Evolutionary conservation across 2,797 vertebrate species (phyloP), one percentile per base, ranked within the genome.

Genomic region (Glossophaga mutica): DNA sequence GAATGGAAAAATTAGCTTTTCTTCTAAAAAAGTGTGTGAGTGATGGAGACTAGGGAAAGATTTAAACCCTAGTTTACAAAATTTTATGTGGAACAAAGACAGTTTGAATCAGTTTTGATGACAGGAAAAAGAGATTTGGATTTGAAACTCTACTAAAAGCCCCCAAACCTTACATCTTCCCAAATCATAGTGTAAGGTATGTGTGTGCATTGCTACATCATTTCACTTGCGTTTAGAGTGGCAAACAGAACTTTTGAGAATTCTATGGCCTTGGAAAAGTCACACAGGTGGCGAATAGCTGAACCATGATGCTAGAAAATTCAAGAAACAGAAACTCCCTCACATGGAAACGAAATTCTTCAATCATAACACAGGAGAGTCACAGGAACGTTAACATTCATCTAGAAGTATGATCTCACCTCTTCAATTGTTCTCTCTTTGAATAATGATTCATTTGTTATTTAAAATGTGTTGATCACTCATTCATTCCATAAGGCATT

Each of bases 1-100:
- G 46, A 68, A n/a, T 68, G 55, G 62, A 93, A 94, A 84, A 73
- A 70, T 39, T 67, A 70, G 8, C 48, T n/a, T 59, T 52, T 22
- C 71, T 78, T 67, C 19, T 74, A 55, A 83, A 59, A 39, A 87
- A 39, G 15, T 86, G 26, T 16, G 1, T 55, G 21, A 1, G 11
- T 84, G 22, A 32, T 42, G 52, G 42, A 76, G 9, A 26, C 32
- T 22, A 57, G n/a, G 7, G 71, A 42, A 22, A 57, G 2, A 39
- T 78, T 65, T n/a, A 46, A 10, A 2, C 1, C 15, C 26, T 14
- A 84, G 0, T 18, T 88, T 71, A 44, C 0, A 68, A 67, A 59
- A 52, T 39, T 59, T 82, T 67, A 37, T 7, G 6, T 65, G n/a
- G 22, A 44, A 59, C 15, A 50, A 59, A 82, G 24, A 8, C 12